These are phyloP conservation scores for Periphyllus acericola DNA, from an alignment of 2,888 invertebrate species.

Conservation along the genomic window DNA sequence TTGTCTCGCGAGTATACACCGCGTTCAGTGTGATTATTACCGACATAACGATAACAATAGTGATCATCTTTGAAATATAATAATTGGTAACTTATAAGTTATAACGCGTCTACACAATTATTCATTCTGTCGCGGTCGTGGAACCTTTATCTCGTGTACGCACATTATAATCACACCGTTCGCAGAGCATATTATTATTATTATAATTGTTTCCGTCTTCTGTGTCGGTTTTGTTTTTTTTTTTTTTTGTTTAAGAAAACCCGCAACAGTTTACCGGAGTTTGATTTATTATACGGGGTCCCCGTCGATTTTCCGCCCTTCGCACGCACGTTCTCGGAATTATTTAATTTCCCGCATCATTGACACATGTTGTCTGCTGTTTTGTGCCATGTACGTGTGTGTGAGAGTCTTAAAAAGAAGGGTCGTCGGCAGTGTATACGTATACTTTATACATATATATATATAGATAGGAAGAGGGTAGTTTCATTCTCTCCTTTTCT, in stretches of 20 bases:
- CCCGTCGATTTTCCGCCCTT: conserved; percentile 57
- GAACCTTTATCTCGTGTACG: background rate
- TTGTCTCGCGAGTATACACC: background rate
- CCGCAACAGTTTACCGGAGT: conserved; percentile 56
- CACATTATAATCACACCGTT: background rate
- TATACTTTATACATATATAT: too few species aligned
- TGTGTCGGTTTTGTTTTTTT: background rate
- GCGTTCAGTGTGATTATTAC: too few species aligned
- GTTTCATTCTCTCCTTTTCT: background rate
- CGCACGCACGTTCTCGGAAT: conserved; percentile 53
- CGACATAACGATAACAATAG: too few species aligned
- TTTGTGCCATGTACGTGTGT: conserved; percentile 1
- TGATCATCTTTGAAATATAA: too few species aligned
- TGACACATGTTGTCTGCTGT: conserved; percentile 60
- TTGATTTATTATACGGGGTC: conserved; percentile 44
- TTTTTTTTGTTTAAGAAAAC: conserved; percentile 31
- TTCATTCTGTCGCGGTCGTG: background rate
- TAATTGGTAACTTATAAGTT: too few species aligned
- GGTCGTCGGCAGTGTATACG: conserved; percentile 14
- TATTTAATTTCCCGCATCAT: conserved; percentile 62
- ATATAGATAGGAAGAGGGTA: conserved; percentile 46
- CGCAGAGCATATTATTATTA: background rate
- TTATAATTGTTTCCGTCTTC: conserved; percentile 4
- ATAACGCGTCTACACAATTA: too few species aligned
- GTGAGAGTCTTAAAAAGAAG: background rate